A percentile compares a stretch with the other conserved stretches of the same genome.
Conservation (phyloP, 2,888 invertebrate species). For the Nomada hirtipes region DNA sequence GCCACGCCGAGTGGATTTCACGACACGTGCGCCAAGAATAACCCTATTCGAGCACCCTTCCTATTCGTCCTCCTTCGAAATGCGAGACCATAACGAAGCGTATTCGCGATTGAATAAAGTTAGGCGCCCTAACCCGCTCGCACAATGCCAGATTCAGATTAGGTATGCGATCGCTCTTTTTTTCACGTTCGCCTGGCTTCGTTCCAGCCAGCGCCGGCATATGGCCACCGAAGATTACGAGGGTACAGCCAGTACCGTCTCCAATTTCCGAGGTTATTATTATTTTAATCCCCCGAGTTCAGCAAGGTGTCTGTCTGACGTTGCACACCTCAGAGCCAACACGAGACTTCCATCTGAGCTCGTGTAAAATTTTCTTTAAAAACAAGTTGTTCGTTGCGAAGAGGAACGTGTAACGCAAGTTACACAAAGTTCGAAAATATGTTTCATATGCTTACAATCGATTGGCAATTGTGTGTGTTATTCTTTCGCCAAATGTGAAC, state of each 20-base stretch:
- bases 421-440: too few species aligned
- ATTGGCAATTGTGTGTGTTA: too few species aligned
- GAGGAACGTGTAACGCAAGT: too few species aligned
- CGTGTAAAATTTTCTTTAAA: too few species aligned
- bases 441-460: too few species aligned
- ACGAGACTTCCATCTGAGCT: not conserved
- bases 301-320: constrained; percentile 59
- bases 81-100: constrained; percentile 63
- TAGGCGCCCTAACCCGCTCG: constrained; percentile 62
- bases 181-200: constrained; percentile 76
- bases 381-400: not conserved
- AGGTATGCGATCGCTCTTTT: constrained; percentile 73
- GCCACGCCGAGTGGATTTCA: constrained; percentile 31
- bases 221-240: constrained; percentile 81
- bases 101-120: constrained; percentile 81
- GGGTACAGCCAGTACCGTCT: constrained; percentile 77
- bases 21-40: constrained; percentile 53
- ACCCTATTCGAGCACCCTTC: constrained; percentile 40
- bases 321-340: not conserved
- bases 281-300: constrained; percentile 79
- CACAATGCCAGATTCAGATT: constrained; percentile 81
- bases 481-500: too few species aligned
- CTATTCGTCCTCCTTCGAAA: constrained; percentile 50
- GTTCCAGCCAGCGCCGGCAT: constrained; percentile 78
- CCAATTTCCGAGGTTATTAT: constrained; percentile 82